Conservation (phyloP, 2,888 invertebrate genomes). For the Congeria kusceri region DNA sequence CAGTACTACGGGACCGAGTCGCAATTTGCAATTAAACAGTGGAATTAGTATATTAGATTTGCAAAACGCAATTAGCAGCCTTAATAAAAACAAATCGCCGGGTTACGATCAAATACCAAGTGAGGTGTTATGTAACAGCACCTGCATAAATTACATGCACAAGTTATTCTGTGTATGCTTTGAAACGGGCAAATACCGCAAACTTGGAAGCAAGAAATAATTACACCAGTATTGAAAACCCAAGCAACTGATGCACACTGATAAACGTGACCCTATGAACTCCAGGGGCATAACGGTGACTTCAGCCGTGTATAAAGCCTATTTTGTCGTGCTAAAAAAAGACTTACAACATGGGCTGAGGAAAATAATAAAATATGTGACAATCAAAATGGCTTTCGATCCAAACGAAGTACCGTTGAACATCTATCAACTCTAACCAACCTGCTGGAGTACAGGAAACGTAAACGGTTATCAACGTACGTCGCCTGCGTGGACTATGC, state of each 20-base stretch:
- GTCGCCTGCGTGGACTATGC: too few species aligned
- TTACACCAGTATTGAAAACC: conserved; percentile 13
- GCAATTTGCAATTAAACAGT: too few species aligned
- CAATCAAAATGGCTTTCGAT: too few species aligned
- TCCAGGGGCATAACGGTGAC: conserved; percentile 19
- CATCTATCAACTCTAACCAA: conserved; percentile 9
- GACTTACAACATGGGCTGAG: background rate
- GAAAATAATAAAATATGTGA: background rate
- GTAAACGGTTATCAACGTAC: too few species aligned
- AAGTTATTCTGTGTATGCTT: conserved; percentile 26
- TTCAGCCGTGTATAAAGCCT: conserved; percentile 19
- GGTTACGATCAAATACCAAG: conserved; percentile 12
- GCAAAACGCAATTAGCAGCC: background rate
- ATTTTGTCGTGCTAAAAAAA: conserved; percentile 7
- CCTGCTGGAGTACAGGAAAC: background rate
- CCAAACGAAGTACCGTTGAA: conserved; percentile 5
- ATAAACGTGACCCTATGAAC: conserved; percentile 7
- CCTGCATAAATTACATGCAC: conserved; percentile 18
- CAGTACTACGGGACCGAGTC: too few species aligned
- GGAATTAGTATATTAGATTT: conserved; percentile 9
- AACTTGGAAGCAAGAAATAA: conserved; percentile 6
- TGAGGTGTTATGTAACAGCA: conserved; percentile 1
- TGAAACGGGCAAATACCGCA: conserved; percentile 18
- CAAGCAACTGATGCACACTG: background rate
- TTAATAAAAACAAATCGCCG: conserved; percentile 7